Base-by-base conservation (phyloP, 2,113 vertebrate genomes). In the Pogonocichla stellata region DNA sequence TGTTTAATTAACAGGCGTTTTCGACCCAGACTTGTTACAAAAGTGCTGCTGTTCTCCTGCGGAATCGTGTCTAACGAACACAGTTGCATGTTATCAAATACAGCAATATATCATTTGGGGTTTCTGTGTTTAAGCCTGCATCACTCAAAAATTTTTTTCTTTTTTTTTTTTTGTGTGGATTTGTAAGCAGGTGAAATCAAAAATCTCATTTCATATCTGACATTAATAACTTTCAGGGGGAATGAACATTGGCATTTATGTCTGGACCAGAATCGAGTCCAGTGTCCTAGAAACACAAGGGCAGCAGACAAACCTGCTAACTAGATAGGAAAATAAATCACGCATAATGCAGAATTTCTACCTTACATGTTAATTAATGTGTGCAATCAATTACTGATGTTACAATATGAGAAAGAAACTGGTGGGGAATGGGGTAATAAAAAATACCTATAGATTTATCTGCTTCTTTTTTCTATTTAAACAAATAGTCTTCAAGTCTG, bases 391-490 rank as follows among this genome's bases (percentile, higher is more conserved):
- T 98, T 99, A 98, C 98, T 97, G 98, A 98, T 98, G 98, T 98
- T 98, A 98, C 98, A 98, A 98, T 98, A 98, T 98, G 98, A 98
- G 98, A 98, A 97, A 98, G 98, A 98, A 98, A 98, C 97, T 97
- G 98, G 97, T 98, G 97, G 98, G 98, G 98, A 98, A 98, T 97
- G 98, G 98, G 98, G 97, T 97, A 98, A 98, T 98, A 98, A 98
- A 98, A 98, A 98, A 98, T 98, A 99, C 98, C 98, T 99, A 99
- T 99, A 98, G 98, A 99, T 99, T 99, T 99, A 99, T 99, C 98
- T 98, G 98, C 98, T 98, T 98, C 98, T 98, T 99, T 99, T 98
- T 99, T 98, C 98, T 98, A 98, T 99, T 99, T 98, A 99, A 99
- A 99, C 99, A 99, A 99, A 99, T 99, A 98, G 98, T 98, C 98